Percentiles rank a stretch among this genome's conserved stretches.
Conservation (phyloP, 23 tunicate species). For the Botrylloides violaceus region DNA sequence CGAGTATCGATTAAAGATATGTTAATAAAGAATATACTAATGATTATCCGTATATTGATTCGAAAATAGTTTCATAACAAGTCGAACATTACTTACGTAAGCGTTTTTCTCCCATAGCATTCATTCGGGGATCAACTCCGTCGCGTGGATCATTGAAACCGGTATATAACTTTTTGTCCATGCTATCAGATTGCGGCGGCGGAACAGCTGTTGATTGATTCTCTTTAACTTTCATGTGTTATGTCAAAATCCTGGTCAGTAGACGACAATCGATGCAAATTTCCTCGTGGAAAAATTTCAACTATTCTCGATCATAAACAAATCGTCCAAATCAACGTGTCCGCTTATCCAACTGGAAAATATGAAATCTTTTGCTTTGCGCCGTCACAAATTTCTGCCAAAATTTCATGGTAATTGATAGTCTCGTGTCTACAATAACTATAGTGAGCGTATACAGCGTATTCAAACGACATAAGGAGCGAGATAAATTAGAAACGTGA, state of each 20-base stretch:
- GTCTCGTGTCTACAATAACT: background rate
- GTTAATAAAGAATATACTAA: no score
- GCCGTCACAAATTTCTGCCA: background rate
- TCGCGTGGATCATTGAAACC: background rate
- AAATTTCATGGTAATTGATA: background rate
- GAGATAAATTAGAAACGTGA: background rate
- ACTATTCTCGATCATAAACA: no score
- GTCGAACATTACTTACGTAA: background rate
- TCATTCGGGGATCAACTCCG: conserved; percentile 7
- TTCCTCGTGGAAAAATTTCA: no score
- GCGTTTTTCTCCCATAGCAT: conserved; percentile 7
- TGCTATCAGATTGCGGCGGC: background rate
- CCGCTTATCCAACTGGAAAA: background rate
- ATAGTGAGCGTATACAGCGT: background rate
- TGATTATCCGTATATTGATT: no score
- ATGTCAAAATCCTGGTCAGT: no score
- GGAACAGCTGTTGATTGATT: background rate
- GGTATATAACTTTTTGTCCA: background rate
- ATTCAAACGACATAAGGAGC: background rate
- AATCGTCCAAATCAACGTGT: no score
- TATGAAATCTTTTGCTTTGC: background rate
- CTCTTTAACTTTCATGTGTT: conserved; percentile 6
- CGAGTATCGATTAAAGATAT: no score
- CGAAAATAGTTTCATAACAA: no score
- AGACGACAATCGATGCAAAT: no score